Conservation (phyloP, 2,797 vertebrate species). For the Spinus pinus region DNA sequence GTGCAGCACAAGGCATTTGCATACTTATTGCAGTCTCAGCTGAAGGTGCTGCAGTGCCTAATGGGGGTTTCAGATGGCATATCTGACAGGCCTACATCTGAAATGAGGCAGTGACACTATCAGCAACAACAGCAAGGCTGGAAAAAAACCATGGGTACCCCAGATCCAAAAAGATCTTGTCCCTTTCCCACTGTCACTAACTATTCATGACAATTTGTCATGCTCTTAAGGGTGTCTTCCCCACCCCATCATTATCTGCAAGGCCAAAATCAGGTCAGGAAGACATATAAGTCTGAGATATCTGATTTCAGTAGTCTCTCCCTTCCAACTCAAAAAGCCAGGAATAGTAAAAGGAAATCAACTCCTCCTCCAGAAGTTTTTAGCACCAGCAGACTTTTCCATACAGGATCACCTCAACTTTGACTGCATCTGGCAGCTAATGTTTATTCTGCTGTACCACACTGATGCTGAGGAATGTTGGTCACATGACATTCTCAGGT, state of each 20-base stretch:
- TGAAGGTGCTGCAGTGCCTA: background rate
- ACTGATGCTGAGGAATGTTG: background rate
- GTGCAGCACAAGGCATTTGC: background rate
- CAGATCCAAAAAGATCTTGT: background rate
- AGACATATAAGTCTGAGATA: background rate
- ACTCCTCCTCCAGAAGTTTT: background rate
- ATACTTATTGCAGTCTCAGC: background rate
- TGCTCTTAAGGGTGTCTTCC: background rate
- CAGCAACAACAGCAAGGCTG: background rate
- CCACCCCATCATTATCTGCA: background rate
- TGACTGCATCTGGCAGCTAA: background rate
- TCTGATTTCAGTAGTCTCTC: background rate
- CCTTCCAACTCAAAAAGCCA: background rate
- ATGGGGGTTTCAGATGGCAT: background rate
- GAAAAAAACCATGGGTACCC: background rate
- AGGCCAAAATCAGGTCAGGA: background rate
- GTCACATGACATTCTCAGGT: background rate
- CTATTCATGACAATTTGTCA: background rate
- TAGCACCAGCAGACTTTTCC: background rate
- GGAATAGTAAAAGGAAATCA: background rate
- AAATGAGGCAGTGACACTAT: background rate
- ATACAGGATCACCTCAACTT: background rate
- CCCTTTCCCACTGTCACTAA: background rate
- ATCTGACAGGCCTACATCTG: background rate
- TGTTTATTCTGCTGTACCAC: background rate